Evolutionary conservation across 2,888 invertebrate species (phyloP), one percentile per base, ranked within the genome.

Genomic region (Ophion obscuratus): DNA sequence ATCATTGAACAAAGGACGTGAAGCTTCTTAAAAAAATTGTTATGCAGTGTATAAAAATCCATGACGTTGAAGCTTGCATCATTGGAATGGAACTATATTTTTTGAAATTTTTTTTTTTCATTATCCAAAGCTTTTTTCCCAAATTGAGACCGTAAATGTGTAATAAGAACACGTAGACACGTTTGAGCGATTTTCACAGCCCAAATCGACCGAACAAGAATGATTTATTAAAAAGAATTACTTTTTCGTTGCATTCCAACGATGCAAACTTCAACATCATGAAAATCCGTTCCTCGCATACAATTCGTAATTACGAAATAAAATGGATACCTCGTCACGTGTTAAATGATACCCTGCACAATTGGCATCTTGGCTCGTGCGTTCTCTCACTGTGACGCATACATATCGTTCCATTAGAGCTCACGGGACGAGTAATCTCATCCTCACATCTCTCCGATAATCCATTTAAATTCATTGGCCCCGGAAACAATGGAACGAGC

Each of bases 401-500:
- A 76, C 70, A 71, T 79, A 79, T 59, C 78, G 59, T 61, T 71
- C 66, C 66, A 79, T 75, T 59, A 64, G 59, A 75, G 64, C 68
- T 44, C 47, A 61, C 68, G 14, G 27, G 59, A 47, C 40, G 68
- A 62, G 24, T 76, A 59, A 76, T 76, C 27, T 79, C 61, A 44
- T 64, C 64, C 27, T 11, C 31, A 27, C 59, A 44, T 36, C 67
- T 68, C 40, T 3, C 17, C 61, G 76, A 79, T 73, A 76, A 74
- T 64, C 44, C 64, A 68, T 83, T 80, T 20, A 71, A 76, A 73
- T 85, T 76, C 73, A 77, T 77, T 36, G 80, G 40, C 47, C 83
- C 76, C 53, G 44, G 17, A 7, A 75, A 68, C 76, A 77, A 83
- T 74, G 57, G 61, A 36, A 79, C 73, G 64, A 57, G 62, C 62